Base-by-base conservation (phyloP, 37 sponge, comb jelly and placozoan species). In the Bolinopsis microptera region DNA sequence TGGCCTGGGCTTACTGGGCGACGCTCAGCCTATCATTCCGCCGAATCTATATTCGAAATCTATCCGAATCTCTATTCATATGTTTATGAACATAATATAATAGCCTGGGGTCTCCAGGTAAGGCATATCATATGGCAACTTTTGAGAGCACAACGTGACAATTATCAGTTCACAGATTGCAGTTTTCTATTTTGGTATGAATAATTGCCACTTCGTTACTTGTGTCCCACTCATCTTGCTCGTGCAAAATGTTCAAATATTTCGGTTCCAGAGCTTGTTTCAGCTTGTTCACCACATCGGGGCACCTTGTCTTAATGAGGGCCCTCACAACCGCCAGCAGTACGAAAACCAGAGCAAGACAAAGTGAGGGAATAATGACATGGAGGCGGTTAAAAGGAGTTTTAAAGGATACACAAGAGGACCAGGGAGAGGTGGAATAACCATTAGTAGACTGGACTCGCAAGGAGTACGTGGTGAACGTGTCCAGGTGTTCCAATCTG, bases 391-490 rank as follows among this genome's bases (percentile, higher is more conserved):
- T 86, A 34, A 86, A 86, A 8, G 3, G 37, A 1, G 90, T 86
- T 27, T 27, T 39, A 41, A 86, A 39, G 2, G 34, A 5, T 0
- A 86, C 30, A 86, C 90, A 86, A 0, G 1, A 8, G 0, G 90
- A 86, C 90, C 90, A 86, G n/a, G 90, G 90, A 5, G 90, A 86
- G 61, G 90, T 86, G n/a, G 90, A 86, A 48, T 41, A 86, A n/a
- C 90, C 90, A 27, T 86, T 86, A 0, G 90, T 41, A 25, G 90
- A 35, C 0, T 34, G 90, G 3, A 34, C 90, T 0, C 90, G 41
- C 0, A 86, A 0, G 25, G 90, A 41, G 48, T 86, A 86, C 48
- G 26, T 21, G 5, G 61, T 28, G 90, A 86, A 86, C 13, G 36
- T 41, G 26, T 13, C n/a, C 38, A 86, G 90, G 32, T 86, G 26